These are phyloP conservation scores for Anorthoa munda DNA, from an alignment of 2,888 invertebrate species.

Conservation along the genomic window DNA sequence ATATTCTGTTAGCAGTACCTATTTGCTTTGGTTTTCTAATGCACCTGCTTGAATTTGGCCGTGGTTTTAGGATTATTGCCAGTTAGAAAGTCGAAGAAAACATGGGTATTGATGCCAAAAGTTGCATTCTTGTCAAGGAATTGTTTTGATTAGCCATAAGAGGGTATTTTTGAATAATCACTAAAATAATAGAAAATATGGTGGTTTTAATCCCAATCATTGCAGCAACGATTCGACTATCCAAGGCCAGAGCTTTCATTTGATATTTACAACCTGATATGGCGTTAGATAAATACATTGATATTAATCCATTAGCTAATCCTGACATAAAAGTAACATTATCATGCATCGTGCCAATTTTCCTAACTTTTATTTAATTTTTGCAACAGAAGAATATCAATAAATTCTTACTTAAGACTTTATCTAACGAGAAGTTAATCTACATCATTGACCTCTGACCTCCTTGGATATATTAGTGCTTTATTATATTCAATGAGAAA, in stretches of 20 bases:
- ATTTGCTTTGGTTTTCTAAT: constrained; percentile 17
- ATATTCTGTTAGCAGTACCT: background rate
- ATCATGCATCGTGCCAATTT: constrained; percentile 19
- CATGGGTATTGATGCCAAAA: background rate
- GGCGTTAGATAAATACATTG: constrained; percentile 21
- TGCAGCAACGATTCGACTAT: background rate
- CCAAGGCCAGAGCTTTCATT: constrained; percentile 32
- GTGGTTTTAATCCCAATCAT: background rate
- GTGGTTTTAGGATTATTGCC: background rate
- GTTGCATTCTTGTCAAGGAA: too few relatives aligned
- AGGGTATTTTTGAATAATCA: background rate
- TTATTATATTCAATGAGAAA: constrained; percentile 20
- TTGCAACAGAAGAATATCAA: constrained; percentile 8
- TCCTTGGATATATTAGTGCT: constrained; percentile 29
- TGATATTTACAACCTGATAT: constrained; percentile 33
- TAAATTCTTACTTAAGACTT: background rate
- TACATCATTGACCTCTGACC: constrained; percentile 31
- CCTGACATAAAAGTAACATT: constrained; percentile 14
- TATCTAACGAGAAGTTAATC: constrained; percentile 16
- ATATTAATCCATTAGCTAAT: constrained; percentile 15
- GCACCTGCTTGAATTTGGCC: constrained; percentile 22
- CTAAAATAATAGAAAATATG: background rate
- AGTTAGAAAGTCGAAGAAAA: constrained; percentile 19
- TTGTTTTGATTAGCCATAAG: background rate
- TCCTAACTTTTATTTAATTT: constrained; percentile 2